Base-by-base conservation (phyloP, 2,113 vertebrate species). In the Ctenodactylus gundi region DNA sequence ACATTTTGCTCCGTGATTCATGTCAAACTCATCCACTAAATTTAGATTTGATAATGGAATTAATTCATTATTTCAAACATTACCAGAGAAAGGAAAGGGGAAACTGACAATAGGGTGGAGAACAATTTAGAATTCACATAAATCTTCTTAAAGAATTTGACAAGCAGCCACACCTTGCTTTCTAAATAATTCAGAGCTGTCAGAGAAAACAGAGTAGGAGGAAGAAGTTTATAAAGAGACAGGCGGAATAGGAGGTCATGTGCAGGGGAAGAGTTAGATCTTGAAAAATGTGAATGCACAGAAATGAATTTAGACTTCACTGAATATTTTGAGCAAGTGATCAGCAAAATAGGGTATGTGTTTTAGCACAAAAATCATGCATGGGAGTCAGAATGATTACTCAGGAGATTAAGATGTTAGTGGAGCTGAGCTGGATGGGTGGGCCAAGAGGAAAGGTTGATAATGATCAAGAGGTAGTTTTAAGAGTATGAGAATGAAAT, bases 1-100 rank as follows among this genome's bases (percentile, higher is more conserved):
- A 14, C 9, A 36, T 76, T 94, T 91, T 88, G 80, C 62, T 70
- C 18, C 62, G 4, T 60, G n/a, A 44, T 70, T 76, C 39, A 82
- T 86, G 23, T 78, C 64, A 95, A 96, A 94, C 87, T 70, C 25
- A 64, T 36, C 51, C 57, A 25, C 13, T 68, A 72, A 92, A 92
- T 41, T 53, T 55, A 64, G 29, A 88, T 53, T 75, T 81, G 17
- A 85, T 88, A 78, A 87, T 85, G 3, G 17, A 96, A 51, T 93
- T 85, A 95, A 80, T 62, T 58, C 1, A 94, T 67, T 85, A 73
- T 78, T 94, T 83, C 27, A 91, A 90, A 72, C 46, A 78, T 10
- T 64, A 44, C 29, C 29, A 81, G 31, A 95, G 44, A 55, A 73
- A 80, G 21, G 27, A 34, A 83, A 18, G 9, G 4, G 1, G 2